Percentiles rank a stretch among this genome's conserved stretches.
Conservation (phyloP, 2,113 vertebrate species). For the Calonectris borealis region DNA sequence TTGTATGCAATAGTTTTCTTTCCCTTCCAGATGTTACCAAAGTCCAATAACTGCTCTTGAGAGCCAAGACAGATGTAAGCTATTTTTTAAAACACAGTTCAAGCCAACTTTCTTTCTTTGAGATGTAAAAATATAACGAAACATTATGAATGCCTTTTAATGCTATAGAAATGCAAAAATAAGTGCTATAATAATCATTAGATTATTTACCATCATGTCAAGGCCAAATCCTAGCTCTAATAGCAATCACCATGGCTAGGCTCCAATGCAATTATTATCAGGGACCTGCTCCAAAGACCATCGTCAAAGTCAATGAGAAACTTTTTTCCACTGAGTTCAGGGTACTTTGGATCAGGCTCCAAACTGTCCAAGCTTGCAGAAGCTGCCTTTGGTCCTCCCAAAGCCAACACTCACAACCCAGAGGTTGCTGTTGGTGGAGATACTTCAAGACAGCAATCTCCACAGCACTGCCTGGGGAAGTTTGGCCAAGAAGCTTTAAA, state of each 20-base stretch:
- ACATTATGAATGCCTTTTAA: slow-evolving; percentile 52
- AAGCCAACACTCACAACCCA: neutral
- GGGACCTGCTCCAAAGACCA: slow-evolving; percentile 37
- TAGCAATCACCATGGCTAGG: neutral
- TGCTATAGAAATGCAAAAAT: slow-evolving; percentile 55
- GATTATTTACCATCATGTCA: slow-evolving; percentile 37
- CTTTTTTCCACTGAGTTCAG: slow-evolving; percentile 1
- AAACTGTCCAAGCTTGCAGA: neutral
- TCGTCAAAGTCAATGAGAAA: slow-evolving; percentile 14
- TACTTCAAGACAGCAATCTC: neutral
- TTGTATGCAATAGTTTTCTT: slow-evolving; percentile 14
- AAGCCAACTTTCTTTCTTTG: slow-evolving; percentile 54
- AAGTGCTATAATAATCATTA: slow-evolving; percentile 29
- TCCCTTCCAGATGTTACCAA: slow-evolving; percentile 48
- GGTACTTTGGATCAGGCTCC: neutral
- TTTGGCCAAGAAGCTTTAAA: neutral
- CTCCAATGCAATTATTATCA: slow-evolving; percentile 33
- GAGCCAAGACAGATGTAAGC: slow-evolving; percentile 61
- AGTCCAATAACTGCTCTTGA: slow-evolving; percentile 40
- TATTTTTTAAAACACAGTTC: slow-evolving; percentile 50
- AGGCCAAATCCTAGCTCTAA: slow-evolving; percentile 26
- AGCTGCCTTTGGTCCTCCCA: neutral
- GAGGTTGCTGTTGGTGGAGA: neutral
- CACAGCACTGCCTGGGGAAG: neutral
- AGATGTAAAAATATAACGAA: slow-evolving; percentile 55